Conservation (phyloP, 2,113 vertebrate genomes). For the Vimba vimba region DNA sequence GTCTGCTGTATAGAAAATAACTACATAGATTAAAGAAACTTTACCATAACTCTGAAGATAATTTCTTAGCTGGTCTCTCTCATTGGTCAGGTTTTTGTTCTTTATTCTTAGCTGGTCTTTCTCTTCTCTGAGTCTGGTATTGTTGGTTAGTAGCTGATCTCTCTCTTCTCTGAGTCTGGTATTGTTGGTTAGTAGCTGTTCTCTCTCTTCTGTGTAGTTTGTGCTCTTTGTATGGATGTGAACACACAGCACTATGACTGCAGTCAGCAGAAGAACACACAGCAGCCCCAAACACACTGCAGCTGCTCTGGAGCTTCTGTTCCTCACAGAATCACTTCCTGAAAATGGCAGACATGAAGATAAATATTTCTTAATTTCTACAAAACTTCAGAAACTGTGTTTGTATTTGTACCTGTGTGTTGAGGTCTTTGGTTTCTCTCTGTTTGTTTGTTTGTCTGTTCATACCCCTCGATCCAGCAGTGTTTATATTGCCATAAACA, state of each 20-base stretch:
- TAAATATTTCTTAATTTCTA: neutral
- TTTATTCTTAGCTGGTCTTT: neutral
- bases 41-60: neutral
- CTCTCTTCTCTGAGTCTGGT: neutral
- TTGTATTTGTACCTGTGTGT: neutral
- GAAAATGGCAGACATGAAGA: neutral
- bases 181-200: rapidly evolving
- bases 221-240: neutral
- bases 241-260: neutral
- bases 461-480: neutral
- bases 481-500: neutral
- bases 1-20: neutral
- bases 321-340: neutral
- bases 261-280: neutral
- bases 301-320: neutral
- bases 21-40: neutral
- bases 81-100: too few species aligned
- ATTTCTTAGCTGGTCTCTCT: neutral
- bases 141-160: neutral
- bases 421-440: neutral
- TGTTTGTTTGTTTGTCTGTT: neutral
- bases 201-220: neutral
- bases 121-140: neutral
- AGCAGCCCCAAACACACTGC: neutral
- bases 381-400: neutral